Conservation (phyloP, 2,797 vertebrate genomes). For the Melanotaenia maccullochi region DNA sequence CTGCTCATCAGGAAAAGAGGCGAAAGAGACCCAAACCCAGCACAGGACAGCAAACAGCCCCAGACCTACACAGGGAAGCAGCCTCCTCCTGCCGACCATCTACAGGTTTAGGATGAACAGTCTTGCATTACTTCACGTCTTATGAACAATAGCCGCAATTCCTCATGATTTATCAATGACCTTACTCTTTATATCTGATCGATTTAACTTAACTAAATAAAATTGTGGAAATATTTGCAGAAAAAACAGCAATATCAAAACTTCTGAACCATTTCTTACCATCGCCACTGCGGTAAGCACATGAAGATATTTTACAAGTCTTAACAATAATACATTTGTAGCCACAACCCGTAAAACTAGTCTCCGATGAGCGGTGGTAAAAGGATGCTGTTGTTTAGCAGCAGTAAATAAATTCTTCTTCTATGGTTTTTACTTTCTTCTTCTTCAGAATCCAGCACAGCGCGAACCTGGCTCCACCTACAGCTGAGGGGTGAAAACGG, state of each 20-base stretch:
- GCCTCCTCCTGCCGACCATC: constrained; percentile 70
- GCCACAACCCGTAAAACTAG: accelerated
- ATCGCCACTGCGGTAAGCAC: constrained; percentile 20
- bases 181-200: neutral
- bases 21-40: constrained; percentile 80
- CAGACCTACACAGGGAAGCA: constrained; percentile 74
- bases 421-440: constrained; percentile 24
- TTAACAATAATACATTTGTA: neutral
- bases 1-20: constrained; percentile 69
- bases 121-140: neutral
- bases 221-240: neutral
- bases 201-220: neutral
- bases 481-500: neutral
- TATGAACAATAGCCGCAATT: neutral
- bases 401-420: constrained; percentile 48
- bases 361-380: neutral
- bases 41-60: constrained; percentile 72
- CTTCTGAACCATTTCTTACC: constrained; percentile 30
- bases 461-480: constrained; percentile 22
- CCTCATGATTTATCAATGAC: neutral
- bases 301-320: constrained; percentile 19
- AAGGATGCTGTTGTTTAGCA: neutral
- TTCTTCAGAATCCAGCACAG: neutral
- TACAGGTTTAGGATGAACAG: constrained; percentile 36
- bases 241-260: neutral